Evolutionary conservation across 2,797 vertebrate species (phyloP).

Genomic region (Hylomyscus alleni): DNA sequence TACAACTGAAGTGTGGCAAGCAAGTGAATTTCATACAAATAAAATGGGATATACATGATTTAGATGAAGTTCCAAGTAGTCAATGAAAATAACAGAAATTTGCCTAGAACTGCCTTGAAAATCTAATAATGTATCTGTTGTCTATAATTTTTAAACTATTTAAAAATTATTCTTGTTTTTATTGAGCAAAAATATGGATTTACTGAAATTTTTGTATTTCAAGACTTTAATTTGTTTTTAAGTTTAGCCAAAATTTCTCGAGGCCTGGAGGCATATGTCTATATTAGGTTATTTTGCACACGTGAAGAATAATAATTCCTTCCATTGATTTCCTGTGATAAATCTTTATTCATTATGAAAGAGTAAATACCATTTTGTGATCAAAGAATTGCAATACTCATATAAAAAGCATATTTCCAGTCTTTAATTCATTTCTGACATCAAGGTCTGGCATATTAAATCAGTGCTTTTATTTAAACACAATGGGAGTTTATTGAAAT

Average conservation of each 20-base stretch:
- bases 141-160: neutral
- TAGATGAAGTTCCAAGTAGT: neutral
- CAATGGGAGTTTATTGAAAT: constrained; percentile 27
- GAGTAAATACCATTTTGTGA: constrained; percentile 54
- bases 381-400: constrained; percentile 30
- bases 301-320: constrained; percentile 25
- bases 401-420: neutral
- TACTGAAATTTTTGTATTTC: neutral
- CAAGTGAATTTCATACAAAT: constrained; percentile 12
- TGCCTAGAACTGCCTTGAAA: constrained; percentile 10
- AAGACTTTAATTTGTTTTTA: constrained; percentile 54
- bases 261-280: neutral
- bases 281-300: constrained; percentile 22
- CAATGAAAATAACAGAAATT: neutral
- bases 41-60: neutral
- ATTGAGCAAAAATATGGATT: constrained; percentile 50
- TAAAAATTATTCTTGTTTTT: constrained; percentile 1
- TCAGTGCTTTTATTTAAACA: constrained; percentile 59
- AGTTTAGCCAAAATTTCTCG: neutral
- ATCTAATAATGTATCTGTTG: neutral
- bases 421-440: constrained; percentile 55
- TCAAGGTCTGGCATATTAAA: constrained; percentile 43
- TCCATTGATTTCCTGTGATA: constrained; percentile 47
- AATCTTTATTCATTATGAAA: constrained; percentile 57
- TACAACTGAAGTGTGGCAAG: neutral